Base-by-base conservation (phyloP, 2,113 vertebrate genomes). In the Nycticebus coucang region DNA sequence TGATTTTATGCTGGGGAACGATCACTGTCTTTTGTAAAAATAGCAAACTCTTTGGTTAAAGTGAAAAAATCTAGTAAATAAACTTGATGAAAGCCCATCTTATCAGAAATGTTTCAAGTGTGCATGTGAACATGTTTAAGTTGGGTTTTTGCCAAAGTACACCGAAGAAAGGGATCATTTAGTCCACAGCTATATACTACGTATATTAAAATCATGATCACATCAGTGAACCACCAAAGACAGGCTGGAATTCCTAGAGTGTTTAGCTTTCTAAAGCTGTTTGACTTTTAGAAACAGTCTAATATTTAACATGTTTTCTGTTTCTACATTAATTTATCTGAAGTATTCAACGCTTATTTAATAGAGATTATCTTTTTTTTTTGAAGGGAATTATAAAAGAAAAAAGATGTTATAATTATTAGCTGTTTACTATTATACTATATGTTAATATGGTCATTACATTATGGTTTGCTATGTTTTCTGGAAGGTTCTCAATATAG, bases 1-100 rank as follows among this genome's bases (percentile, higher is more conserved):
- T 94, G 95, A 98, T 95, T 97, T 97, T 96, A 94, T 89, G 37
- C 82, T 45, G 50, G 64, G 93, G 91, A 97, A 97, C 96, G 97
- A 98, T 95, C 97, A 96, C 79, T 95, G 74, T 97, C 85, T 92
- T 95, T n/a, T 87, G 81, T 92, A 97, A 96, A 97, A 95, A 94
- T 28, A 96, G 79, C 88, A 97, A 84, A 87, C 69, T 91, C 87
- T 97, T 93, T 68, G 30, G 41, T 91, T 91, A 84, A 95, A 93
- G 41, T 89, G 55, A 95, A 81, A 77, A 86, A 77, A 72, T 74
- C 83, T 89, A 68, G 77, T 94, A 88, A 94, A 95, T 15, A 95
- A 91, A 28, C 86, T 91, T 33, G 35, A 88, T 71, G 82, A 92
- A 93, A 93, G 79, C n/a, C 78, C 57, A 87, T 89, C 37, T 84